Conservation (phyloP, 2,797 vertebrate genomes). For the Esox lucius region DNA sequence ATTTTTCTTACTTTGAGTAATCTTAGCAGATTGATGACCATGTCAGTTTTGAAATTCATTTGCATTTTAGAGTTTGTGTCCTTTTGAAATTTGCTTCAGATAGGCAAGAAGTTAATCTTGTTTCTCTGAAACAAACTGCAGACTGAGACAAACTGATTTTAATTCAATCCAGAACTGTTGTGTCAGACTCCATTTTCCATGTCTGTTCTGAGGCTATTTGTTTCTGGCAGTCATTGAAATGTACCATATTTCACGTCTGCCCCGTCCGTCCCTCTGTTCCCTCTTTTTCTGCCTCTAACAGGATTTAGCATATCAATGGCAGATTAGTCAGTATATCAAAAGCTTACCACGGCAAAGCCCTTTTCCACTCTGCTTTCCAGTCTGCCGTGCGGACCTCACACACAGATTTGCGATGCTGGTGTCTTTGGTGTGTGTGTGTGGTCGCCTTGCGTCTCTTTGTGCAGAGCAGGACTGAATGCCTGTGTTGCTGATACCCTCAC, state of each 20-base stretch:
- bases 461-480: slow-evolving; percentile 53
- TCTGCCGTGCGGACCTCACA: slow-evolving; percentile 74
- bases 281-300: slow-evolving; percentile 58
- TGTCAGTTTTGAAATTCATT: slow-evolving; percentile 29
- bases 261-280: neutral
- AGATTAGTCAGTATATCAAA: slow-evolving; percentile 73
- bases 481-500: slow-evolving; percentile 27
- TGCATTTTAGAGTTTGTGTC: slow-evolving; percentile 19
- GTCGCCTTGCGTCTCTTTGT: slow-evolving; percentile 58
- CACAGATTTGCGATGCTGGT: slow-evolving; percentile 55
- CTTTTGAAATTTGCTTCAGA: slow-evolving; percentile 12
- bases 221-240: slow-evolving; percentile 43
- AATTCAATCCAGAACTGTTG: slow-evolving; percentile 42
- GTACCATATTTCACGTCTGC: slow-evolving; percentile 42
- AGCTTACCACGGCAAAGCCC: slow-evolving; percentile 71
- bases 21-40: slow-evolving; percentile 15
- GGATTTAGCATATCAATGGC: slow-evolving; percentile 76
- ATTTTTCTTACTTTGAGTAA: neutral
- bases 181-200: slow-evolving; percentile 20
- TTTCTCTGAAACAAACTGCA: slow-evolving; percentile 29
- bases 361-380: slow-evolving; percentile 69
- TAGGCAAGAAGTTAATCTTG: slow-evolving; percentile 17
- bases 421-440: slow-evolving; percentile 63
- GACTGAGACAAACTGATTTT: slow-evolving; percentile 6
- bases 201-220: slow-evolving; percentile 44